phyloP scores from a whole-genome alignment of 2,888 invertebrate species.

The Idaea aversata region DNA sequence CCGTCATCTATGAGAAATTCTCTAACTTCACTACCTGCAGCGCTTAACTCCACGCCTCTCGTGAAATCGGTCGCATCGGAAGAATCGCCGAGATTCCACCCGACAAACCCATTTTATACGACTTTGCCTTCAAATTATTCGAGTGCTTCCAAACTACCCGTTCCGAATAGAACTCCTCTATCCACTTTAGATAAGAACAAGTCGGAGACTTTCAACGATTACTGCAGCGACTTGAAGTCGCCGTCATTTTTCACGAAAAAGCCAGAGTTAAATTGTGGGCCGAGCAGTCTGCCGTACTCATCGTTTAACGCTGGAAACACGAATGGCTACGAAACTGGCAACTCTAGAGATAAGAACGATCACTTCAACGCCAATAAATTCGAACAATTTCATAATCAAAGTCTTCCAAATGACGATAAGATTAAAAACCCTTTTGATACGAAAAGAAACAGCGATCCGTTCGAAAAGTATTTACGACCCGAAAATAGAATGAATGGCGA shows the following conservation, averaged over 20 bases:
- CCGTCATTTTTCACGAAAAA: constrained; percentile 49
- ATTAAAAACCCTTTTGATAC: constrained; percentile 63
- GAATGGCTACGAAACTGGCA: constrained; percentile 43
- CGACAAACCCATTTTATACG: constrained; percentile 75
- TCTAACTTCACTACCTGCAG: constrained; percentile 54
- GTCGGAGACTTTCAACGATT: constrained; percentile 50
- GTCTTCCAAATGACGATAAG: constrained; percentile 45
- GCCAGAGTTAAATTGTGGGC: constrained; percentile 41
- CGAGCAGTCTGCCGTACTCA: constrained; percentile 49
- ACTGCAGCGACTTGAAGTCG: constrained; percentile 51
- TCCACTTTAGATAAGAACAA: constrained; percentile 67
- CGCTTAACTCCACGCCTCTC: constrained; percentile 58
- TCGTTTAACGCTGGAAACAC: constrained; percentile 42
- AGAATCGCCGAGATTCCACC: constrained; percentile 65
- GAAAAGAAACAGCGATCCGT: constrained; percentile 60
- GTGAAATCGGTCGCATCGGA: constrained; percentile 57
- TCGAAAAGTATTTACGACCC: constrained; percentile 59
- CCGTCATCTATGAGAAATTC: constrained; percentile 51
- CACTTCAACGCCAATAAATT: constrained; percentile 39
- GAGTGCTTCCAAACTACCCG: constrained; percentile 69
- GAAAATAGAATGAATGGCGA: constrained; percentile 50
- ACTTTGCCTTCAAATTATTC: constrained; percentile 68
- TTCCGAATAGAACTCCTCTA: constrained; percentile 59
- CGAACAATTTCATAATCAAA: constrained; percentile 41
- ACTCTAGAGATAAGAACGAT: constrained; percentile 42